Evolutionary conservation across 2,888 invertebrate species (phyloP), one percentile per base, ranked within the genome.

Genomic region (Stenodema calcarata): DNA sequence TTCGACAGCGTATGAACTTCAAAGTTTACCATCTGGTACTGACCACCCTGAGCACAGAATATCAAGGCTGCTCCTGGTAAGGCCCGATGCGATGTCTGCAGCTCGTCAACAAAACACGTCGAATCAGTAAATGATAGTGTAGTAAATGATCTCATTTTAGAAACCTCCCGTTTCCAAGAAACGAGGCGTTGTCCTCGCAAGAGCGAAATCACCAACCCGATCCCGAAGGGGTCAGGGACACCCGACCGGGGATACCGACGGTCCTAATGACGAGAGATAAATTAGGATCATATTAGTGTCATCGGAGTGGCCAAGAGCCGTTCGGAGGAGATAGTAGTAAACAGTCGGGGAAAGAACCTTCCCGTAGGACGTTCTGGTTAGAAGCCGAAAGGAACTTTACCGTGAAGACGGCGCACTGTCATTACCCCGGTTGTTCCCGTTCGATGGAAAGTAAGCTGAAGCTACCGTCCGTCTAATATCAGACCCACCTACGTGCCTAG

Each of bases 361-460:
- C 62, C 23, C 2, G 62, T 7, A 35, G 23, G 69, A 28, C 28
- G 69, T 69, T 69, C 69, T 69, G 69, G 69, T 69, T 69, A 69
- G 35, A 73, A 12, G 73, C 73, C 73, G 35, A 73, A 73, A 73
- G 41, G 78, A 78, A 44, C 44, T 44, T 78, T 44, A 78, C 78
- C 78, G 78, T 78, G 78, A 78, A 78, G 78, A 23, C 9, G 30
- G 70, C 41, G 35, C 44, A 78, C 78, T 78, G 44, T 78, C 78
- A 78, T 78, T 78, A 78, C 27, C 78, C 41, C 44, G 16, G 73
- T 44, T 44, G 78, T 78, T 78, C 78, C 78, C 78, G 41, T 78
- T 78, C 78, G 78, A 78, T 78, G 78, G 78, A 78, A 78, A 78
- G 78, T 78, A 41, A 35, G 35, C 16, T 30, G 23, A 47, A 23